Evolutionary conservation across 2,113 vertebrate genomes (phyloP).

Genomic region (Carassius carassius): DNA sequence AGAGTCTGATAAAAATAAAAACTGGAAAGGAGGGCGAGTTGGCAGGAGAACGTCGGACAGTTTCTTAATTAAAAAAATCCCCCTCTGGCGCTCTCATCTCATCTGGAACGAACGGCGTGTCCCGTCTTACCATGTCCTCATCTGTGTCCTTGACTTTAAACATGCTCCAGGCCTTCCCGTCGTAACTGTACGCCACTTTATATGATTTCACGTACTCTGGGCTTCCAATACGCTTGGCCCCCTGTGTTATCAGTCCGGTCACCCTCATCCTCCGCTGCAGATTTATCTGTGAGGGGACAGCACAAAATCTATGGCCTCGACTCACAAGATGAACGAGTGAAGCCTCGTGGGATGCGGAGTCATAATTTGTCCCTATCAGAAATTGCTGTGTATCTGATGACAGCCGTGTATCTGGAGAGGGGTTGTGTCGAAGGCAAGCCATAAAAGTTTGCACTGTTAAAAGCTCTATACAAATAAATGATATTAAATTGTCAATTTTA

Average conservation of each 20-base stretch:
- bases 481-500: too few species aligned
- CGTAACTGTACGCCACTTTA: constrained; percentile 84
- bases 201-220: constrained; percentile 88
- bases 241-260: constrained; percentile 87
- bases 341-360: neutral
- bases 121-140: constrained; percentile 81
- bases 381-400: neutral
- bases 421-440: neutral
- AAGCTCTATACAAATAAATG: too few species aligned
- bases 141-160: constrained; percentile 81
- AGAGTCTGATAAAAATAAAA: constrained; percentile 7
- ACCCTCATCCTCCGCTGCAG: constrained; percentile 85
- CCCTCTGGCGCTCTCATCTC: constrained; percentile 5
- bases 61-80: constrained; percentile 11
- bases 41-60: neutral
- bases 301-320: constrained; percentile 8
- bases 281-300: constrained; percentile 78
- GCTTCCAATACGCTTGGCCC: constrained; percentile 86
- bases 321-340: constrained; percentile 1
- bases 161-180: constrained; percentile 81
- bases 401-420: neutral
- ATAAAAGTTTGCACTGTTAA: too few species aligned
- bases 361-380: constrained; percentile 18
- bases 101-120: neutral
- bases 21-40: neutral